phyloP scores from a whole-genome alignment of 2,113 vertebrate species.

The Parus major region DNA sequence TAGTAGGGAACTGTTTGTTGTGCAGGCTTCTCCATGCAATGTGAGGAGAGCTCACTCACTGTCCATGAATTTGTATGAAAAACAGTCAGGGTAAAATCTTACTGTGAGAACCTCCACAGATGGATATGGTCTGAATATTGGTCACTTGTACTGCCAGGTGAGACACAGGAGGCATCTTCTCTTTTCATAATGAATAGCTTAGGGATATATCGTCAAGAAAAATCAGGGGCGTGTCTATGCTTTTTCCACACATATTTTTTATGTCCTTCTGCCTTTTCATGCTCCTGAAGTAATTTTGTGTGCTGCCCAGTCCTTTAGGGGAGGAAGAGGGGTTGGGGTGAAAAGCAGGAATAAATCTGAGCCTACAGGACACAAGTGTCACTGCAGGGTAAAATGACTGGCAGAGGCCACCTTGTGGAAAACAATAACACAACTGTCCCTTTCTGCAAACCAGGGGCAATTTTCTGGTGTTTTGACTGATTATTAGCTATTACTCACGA shows the following conservation, averaged over 20 bases:
- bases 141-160: background rate
- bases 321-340: rapidly evolving
- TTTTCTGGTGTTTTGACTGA: background rate
- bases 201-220: background rate
- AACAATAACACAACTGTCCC: background rate
- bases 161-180: background rate
- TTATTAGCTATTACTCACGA: background rate
- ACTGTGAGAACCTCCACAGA: background rate
- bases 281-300: background rate
- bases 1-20: background rate
- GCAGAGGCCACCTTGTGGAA: slow-evolving; percentile 60
- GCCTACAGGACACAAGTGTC: background rate
- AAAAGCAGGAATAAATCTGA: background rate
- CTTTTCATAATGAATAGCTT: background rate
- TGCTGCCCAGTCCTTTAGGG: background rate
- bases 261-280: background rate
- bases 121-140: background rate
- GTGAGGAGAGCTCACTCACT: background rate
- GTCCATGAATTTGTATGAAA: background rate
- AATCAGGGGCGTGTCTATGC: background rate
- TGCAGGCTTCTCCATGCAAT: background rate
- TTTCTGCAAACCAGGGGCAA: background rate
- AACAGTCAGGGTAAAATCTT: background rate
- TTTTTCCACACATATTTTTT: background rate
- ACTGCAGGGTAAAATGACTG: background rate